Evolutionary conservation across 2,888 invertebrate species (phyloP).

Genomic region (Apamea epomidion): DNA sequence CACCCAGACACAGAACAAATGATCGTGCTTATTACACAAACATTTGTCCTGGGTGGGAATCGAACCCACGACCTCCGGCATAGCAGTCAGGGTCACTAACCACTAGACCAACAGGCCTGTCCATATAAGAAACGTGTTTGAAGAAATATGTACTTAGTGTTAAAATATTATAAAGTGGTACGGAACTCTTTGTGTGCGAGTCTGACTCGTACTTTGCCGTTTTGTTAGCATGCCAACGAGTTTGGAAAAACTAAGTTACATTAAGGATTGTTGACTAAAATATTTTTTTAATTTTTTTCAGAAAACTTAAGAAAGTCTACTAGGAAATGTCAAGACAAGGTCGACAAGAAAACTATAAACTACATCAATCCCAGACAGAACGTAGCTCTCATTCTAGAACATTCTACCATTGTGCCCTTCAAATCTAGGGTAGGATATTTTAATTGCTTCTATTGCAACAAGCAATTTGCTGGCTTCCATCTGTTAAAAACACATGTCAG

Average conservation of each 20-base stretch:
- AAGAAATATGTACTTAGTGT: too few relatives aligned
- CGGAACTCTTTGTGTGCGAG: neutral
- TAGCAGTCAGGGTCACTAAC: too few relatives aligned
- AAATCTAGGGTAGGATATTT: conserved; percentile 67
- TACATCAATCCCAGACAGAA: conserved; percentile 62
- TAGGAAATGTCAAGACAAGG: conserved; percentile 23
- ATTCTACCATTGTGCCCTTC: conserved; percentile 68
- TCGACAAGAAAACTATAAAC: conserved; percentile 29
- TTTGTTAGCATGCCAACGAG: neutral
- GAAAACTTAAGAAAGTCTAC: conserved; percentile 17
- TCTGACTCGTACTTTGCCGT: neutral
- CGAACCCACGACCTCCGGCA: too few relatives aligned
- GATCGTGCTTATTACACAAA: too few relatives aligned
- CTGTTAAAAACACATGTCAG: conserved; percentile 58
- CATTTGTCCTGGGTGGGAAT: too few relatives aligned
- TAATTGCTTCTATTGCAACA: conserved; percentile 66
- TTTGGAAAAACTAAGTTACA: neutral
- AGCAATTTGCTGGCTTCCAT: conserved; percentile 59
- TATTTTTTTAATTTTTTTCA: conserved; percentile 18
- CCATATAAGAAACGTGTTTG: too few relatives aligned
- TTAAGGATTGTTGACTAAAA: neutral
- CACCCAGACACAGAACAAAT: too few relatives aligned
- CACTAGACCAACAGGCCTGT: too few relatives aligned
- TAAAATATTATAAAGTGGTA: neutral
- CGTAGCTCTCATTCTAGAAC: conserved; percentile 61